Base-by-base conservation (phyloP, 2,888 invertebrate species). In the Pollenia labialis region DNA sequence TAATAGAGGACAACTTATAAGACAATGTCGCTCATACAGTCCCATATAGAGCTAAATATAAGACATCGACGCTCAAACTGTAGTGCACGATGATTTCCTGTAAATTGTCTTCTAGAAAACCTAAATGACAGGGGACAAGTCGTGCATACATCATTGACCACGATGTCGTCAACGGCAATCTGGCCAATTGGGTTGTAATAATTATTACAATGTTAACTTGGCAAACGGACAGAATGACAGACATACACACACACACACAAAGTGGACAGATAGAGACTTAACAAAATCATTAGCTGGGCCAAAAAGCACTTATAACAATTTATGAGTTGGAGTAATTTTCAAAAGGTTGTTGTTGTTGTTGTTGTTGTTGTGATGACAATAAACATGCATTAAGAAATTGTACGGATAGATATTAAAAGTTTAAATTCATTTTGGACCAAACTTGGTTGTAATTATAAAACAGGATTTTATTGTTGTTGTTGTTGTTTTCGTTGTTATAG, bases 201-300 rank as follows among this genome's bases (percentile, higher is more conserved):
- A 80, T 75, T 80, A 54, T 54, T 72, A 60, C 76, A 80, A 71
- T 81, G 80, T 72, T 72, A 83, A 68, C 18, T 79, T 81, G 85
- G 69, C 82, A 86, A 68, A 75, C 18, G 42, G 52, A 44, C 72
- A 77, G n/a, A 68, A 16, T 16, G 32, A 60, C 76, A 23, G 12
- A 50, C 68, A 60, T 48, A 58, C 74, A 23, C 32, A 32, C 60
- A 64, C 23, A 42, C 66, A 50, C 18, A 66, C 18, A 18, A 52
- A 79, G 16, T 48, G 42, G 11, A 44, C 32, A 87, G 48, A 66
- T 42, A 68, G n/a, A 52, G 32, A 60, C 56, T 66, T 60, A 75
- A 75, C 75, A 60, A 75, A 75, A 83, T 83, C 83, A 87, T 87
- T 81, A 87, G 83, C 68, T 62, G 52, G 42, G 66, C 68, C 85